Evolutionary conservation across 2,888 invertebrate species (phyloP).

Genomic region (Dexiosoma caninum): DNA sequence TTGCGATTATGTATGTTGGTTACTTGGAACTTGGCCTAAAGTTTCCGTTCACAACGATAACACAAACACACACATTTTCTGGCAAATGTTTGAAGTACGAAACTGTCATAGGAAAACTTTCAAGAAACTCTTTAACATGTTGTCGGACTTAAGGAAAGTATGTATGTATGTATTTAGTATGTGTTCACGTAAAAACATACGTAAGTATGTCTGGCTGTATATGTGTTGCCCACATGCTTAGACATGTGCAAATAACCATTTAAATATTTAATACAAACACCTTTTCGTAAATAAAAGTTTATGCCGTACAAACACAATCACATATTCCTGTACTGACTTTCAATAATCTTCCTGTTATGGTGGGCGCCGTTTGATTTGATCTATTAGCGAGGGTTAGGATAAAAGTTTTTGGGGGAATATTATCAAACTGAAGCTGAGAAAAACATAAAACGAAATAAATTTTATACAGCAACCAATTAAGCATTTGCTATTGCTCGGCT

Average conservation of each 20-base stretch:
- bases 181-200: no score
- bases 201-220: not conserved
- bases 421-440: no score
- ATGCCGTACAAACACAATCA: not conserved
- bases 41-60: not conserved
- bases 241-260: constrained; percentile 46
- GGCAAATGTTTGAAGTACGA: constrained; percentile 32
- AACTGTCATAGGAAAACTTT: constrained; percentile 43
- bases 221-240: not conserved
- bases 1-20: not conserved
- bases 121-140: constrained; percentile 43
- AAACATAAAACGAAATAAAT: no score
- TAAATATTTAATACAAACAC: constrained; percentile 59
- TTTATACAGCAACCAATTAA: no score
- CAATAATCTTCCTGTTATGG: not conserved
- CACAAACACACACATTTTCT: not conserved
- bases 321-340: not conserved
- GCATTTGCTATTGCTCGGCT: no score
- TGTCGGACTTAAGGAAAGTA: constrained; percentile 9
- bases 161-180: not conserved
- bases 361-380: not conserved
- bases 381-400: not conserved
- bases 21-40: constrained; percentile 29
- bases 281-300: constrained; percentile 52
- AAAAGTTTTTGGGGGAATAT: no score